Conservation (phyloP, 2,113 vertebrate species). For the Corythornis vintsioides region DNA sequence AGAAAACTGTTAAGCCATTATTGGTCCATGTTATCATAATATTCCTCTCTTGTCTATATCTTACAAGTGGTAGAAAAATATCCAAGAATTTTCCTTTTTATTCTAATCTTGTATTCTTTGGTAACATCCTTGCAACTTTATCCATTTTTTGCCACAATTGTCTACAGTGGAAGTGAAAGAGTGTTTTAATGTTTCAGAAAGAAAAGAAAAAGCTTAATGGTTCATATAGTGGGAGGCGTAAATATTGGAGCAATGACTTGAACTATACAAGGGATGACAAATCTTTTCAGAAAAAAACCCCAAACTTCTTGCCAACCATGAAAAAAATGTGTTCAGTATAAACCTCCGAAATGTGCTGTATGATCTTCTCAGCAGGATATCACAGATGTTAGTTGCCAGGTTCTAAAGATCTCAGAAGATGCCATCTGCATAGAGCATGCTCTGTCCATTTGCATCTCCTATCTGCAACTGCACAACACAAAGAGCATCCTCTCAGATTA, state of each 20-base stretch:
- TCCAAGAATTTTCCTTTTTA: neutral
- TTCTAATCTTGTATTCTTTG: neutral
- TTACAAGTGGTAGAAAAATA: neutral
- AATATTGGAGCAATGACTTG: neutral
- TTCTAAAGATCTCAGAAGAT: neutral
- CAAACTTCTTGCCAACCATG: neutral
- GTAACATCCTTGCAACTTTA: neutral
- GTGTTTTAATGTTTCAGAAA: neutral
- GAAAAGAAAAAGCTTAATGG: no score
- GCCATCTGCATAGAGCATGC: neutral
- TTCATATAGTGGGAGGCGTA: neutral
- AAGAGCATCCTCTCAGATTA: neutral
- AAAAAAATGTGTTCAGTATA: neutral
- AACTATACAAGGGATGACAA: neutral
- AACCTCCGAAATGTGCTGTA: neutral
- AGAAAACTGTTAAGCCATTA: neutral
- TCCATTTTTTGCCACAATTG: neutral
- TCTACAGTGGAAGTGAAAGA: neutral
- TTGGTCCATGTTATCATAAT: neutral
- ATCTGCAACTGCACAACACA: neutral
- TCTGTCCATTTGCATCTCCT: neutral
- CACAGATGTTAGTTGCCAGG: neutral
- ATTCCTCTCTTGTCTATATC: neutral
- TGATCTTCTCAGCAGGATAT: neutral
- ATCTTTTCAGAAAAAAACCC: neutral